These are phyloP conservation scores for Toxostoma redivivum DNA, from an alignment of 2,113 vertebrate genomes.

Conservation along the genomic window DNA sequence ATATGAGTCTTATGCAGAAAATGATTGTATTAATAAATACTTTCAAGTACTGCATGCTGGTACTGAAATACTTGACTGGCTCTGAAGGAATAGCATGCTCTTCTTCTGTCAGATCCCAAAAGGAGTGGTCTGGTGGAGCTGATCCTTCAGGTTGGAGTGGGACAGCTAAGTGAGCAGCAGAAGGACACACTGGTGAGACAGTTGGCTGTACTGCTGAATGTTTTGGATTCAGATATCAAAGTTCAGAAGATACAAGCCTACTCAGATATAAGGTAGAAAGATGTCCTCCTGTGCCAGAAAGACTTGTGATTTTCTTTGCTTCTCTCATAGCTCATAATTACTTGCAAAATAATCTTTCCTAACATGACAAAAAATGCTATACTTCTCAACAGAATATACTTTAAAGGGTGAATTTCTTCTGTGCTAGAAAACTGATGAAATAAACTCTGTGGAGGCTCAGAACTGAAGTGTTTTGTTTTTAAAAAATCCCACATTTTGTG, in stretches of 20 bases:
- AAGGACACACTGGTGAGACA: constrained; percentile 84
- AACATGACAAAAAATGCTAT: not conserved
- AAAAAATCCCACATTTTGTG: not conserved
- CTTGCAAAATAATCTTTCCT: not conserved
- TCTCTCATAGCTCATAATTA: not conserved
- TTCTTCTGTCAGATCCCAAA: constrained; percentile 62
- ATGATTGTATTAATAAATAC: not conserved
- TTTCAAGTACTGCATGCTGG: not conserved
- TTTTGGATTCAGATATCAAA: constrained; percentile 81
- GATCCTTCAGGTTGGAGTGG: constrained; percentile 83
- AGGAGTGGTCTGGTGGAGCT: constrained; percentile 84
- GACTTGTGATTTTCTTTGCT: not conserved
- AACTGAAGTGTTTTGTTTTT: not conserved
- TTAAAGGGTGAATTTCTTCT: not conserved
- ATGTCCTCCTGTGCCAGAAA: not conserved
- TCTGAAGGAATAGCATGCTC: not conserved
- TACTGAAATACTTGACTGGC: not conserved
- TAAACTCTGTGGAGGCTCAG: not conserved
- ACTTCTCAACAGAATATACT: not conserved
- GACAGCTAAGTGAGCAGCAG: constrained; percentile 80
- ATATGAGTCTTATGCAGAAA: not conserved
- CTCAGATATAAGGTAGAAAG: constrained; percentile 84
- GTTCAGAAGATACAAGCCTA: constrained; percentile 83
- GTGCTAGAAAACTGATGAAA: not conserved
- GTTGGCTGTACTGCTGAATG: constrained; percentile 83